Evolutionary conservation across 2,113 vertebrate species (phyloP).

Genomic region (Psilopsiagon aurifrons): DNA sequence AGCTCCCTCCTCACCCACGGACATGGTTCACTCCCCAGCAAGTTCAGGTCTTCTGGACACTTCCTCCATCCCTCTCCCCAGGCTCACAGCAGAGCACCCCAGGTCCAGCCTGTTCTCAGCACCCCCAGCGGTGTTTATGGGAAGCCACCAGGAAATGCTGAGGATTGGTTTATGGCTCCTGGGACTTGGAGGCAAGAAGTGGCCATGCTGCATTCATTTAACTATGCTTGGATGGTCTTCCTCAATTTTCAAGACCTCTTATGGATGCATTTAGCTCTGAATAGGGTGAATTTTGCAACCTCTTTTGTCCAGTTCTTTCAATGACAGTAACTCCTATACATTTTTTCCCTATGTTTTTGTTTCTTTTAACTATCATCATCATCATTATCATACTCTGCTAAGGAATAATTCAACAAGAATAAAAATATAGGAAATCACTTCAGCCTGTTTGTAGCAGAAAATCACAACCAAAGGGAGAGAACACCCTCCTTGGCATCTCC

Average conservation of each 20-base stretch:
- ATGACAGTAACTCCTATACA: background rate
- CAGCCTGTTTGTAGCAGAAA: background rate
- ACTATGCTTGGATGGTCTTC: background rate
- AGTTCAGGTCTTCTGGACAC: background rate
- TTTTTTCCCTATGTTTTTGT: background rate
- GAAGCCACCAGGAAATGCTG: background rate
- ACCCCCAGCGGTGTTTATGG: background rate
- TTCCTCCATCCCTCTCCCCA: background rate
- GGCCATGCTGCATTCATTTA: accelerated
- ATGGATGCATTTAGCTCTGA: background rate
- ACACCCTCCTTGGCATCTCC: background rate
- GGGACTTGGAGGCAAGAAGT: background rate
- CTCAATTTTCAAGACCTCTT: background rate
- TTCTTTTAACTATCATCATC: background rate
- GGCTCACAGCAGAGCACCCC: background rate
- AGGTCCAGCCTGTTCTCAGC: background rate
- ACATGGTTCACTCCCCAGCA: accelerated
- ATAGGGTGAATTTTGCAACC: background rate
- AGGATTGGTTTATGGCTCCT: background rate
- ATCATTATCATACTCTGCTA: background rate
- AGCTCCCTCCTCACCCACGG: accelerated
- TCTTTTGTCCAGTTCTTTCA: background rate
- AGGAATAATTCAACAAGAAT: background rate
- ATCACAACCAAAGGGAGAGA: background rate
- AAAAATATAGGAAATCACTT: background rate